These are phyloP conservation scores for Synchiropus splendidus DNA, from an alignment of 2,113 vertebrate species.

Conservation along the genomic window DNA sequence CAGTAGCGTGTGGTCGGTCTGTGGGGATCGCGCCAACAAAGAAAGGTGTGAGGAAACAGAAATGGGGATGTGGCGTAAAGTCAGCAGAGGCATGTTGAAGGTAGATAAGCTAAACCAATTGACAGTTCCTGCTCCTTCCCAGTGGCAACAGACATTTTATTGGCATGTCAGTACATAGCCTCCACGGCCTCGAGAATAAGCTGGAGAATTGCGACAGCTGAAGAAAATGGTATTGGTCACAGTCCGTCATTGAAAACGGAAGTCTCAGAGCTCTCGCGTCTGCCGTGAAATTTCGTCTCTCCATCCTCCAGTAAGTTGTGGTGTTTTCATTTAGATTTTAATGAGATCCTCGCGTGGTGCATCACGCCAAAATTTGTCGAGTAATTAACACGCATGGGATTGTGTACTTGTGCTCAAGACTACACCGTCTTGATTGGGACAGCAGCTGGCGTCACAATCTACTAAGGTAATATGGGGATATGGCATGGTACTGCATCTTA, in stretches of 20 bases:
- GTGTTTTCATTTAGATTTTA: conserved; percentile 21
- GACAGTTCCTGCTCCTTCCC: conserved; percentile 49
- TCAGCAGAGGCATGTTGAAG: conserved; percentile 59
- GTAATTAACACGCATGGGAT: conserved; percentile 42
- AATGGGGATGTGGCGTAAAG: conserved; percentile 38
- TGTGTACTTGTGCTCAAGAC: too few species aligned
- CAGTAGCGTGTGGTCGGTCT: too few species aligned
- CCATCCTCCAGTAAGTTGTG: conserved; percentile 32
- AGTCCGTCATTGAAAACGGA: conserved; percentile 51
- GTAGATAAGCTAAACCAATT: conserved; percentile 66
- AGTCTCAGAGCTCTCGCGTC: conserved; percentile 34
- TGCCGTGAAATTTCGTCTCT: conserved; percentile 46
- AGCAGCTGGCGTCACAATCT: too few species aligned
- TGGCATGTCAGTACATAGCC: conserved; percentile 54
- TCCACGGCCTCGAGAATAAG: conserved; percentile 47
- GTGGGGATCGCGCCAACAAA: conserved; percentile 25
- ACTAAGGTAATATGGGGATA: too few species aligned
- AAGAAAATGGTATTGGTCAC: conserved; percentile 61
- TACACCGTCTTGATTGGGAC: too few species aligned
- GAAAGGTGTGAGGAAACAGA: conserved; percentile 30
- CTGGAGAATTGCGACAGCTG: conserved; percentile 55
- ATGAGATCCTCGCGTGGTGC: conserved; percentile 24
- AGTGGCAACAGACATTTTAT: conserved; percentile 57
- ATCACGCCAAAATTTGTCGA: conserved; percentile 22
- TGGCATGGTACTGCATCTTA: too few species aligned